Percentiles rank a stretch among this genome's conserved stretches.
These are phyloP conservation scores for Darevskia nairensis DNA, from an alignment of 2,797 vertebrate species.

Conservation along the genomic window DNA sequence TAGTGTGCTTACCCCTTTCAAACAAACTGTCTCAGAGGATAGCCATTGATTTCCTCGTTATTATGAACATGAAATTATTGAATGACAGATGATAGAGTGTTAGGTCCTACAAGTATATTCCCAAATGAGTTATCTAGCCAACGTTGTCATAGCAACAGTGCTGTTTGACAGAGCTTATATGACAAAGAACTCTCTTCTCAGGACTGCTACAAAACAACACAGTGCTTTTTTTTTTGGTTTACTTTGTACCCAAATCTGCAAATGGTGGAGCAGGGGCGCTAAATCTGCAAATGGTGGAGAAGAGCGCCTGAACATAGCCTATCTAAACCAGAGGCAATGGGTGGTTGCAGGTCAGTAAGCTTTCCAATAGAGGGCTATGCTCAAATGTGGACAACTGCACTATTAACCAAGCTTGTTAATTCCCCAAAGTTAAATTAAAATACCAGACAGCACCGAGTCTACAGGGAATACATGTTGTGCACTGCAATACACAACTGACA, in stretches of 20 bases:
- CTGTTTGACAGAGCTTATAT: conserved; percentile 84
- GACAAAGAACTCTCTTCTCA: conserved; percentile 83
- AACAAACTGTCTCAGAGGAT: conserved; percentile 81
- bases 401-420: conserved; percentile 75
- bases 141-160: conserved; percentile 82
- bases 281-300: conserved; percentile 41
- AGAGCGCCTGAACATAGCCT: conserved; percentile 29
- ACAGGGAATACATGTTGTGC: conserved; percentile 78
- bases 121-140: conserved; percentile 81
- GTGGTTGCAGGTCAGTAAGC: conserved; percentile 55
- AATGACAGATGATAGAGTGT: conserved; percentile 90
- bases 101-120: conserved; percentile 83
- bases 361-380: conserved; percentile 49
- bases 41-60: conserved; percentile 90
- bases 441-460: conserved; percentile 61
- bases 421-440: conserved; percentile 80
- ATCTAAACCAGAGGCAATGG: conserved; percentile 50
- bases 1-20: conserved; percentile 63
- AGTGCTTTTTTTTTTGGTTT: conserved; percentile 51
- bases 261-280: conserved; percentile 55
- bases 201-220: conserved; percentile 78
- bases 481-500: conserved; percentile 79
- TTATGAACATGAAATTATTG: conserved; percentile 92
- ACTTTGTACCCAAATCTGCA: conserved; percentile 47
- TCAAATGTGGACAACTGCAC: conserved; percentile 8